Evolutionary conservation across 1,140 invertebrate genomes (phyloP).

Genomic region (Drosophila simulans): DNA sequence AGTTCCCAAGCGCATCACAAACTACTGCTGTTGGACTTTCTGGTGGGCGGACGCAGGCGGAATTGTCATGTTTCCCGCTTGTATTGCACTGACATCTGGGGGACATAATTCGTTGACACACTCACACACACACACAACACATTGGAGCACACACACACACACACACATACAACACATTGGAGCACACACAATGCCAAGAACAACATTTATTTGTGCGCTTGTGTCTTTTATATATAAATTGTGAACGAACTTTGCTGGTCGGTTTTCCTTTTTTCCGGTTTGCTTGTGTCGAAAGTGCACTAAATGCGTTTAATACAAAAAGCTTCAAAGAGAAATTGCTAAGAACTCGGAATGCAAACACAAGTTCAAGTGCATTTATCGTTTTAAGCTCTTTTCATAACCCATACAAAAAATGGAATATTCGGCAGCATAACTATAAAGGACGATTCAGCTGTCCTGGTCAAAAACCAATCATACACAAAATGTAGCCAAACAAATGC

Average conservation of each 20-base stretch:
- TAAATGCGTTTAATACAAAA: constrained; percentile 40
- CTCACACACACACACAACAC: constrained; percentile 10
- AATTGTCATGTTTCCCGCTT: constrained; percentile 71
- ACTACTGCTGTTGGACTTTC: constrained; percentile 44
- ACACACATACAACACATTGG: no score
- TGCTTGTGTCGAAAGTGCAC: constrained; percentile 55
- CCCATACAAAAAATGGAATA: neutral
- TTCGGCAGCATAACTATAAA: neutral
- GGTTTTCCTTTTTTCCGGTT: constrained; percentile 25
- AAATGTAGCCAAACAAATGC: no score
- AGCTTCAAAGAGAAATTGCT: constrained; percentile 25
- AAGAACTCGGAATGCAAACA: constrained; percentile 11
- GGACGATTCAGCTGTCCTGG: no score
- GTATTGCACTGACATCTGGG: constrained; percentile 76
- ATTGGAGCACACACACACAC: no score
- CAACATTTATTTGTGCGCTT: constrained; percentile 32
- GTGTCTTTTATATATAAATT: constrained; percentile 31
- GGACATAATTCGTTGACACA: constrained; percentile 72
- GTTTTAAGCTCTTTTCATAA: neutral
- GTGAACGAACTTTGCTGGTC: constrained; percentile 49
- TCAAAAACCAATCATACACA: no score
- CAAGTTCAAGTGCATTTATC: constrained; percentile 7
- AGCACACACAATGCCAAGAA: constrained; percentile 22
- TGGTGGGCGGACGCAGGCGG: constrained; percentile 27
- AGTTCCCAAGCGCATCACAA: constrained; percentile 56